Evolutionary conservation across 2,113 vertebrate genomes (phyloP).

Genomic region (Pungitius pungitius): DNA sequence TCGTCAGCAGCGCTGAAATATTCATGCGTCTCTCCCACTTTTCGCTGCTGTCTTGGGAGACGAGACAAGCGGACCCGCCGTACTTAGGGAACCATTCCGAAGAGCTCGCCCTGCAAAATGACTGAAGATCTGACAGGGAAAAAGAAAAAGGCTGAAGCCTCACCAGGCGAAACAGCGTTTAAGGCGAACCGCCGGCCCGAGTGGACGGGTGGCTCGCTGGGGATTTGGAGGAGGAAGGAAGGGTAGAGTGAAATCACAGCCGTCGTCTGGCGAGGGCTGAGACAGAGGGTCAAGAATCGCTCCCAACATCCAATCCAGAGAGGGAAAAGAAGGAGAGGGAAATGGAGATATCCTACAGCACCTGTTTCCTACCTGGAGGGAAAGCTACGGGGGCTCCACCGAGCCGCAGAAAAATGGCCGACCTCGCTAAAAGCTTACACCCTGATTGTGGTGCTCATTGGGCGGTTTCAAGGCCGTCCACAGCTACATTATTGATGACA

Average conservation of each 20-base stretch:
- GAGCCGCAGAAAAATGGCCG: constrained; percentile 11
- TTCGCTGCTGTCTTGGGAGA: constrained; percentile 63
- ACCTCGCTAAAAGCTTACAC: constrained; percentile 51
- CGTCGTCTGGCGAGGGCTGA: constrained; percentile 3
- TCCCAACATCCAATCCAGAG: constrained; percentile 22
- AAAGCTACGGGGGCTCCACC: background rate
- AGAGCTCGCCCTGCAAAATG: constrained; percentile 36
- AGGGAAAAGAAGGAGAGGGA: constrained; percentile 16
- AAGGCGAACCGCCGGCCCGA: constrained; percentile 23
- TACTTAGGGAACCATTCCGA: constrained; percentile 49
- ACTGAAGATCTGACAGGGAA: constrained; percentile 35
- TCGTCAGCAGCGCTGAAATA: constrained; percentile 75
- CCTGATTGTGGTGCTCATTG: constrained; percentile 57
- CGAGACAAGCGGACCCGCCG: constrained; percentile 37
- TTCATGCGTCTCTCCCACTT: constrained; percentile 71
- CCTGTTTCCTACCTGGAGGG: constrained; percentile 59
- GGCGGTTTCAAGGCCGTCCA: constrained; percentile 51
- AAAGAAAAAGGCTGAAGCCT: constrained; percentile 23
- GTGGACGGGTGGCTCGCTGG: constrained; percentile 17
- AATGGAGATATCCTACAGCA: constrained; percentile 48
- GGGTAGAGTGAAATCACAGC: constrained; percentile 50
- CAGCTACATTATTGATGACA: constrained; percentile 78
- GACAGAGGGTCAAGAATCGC: constrained; percentile 14
- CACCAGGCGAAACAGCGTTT: constrained; percentile 32
- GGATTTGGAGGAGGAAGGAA: constrained; percentile 42